Base-by-base conservation (phyloP, 2,113 vertebrate genomes). In the Synodontis membranacea region DNA sequence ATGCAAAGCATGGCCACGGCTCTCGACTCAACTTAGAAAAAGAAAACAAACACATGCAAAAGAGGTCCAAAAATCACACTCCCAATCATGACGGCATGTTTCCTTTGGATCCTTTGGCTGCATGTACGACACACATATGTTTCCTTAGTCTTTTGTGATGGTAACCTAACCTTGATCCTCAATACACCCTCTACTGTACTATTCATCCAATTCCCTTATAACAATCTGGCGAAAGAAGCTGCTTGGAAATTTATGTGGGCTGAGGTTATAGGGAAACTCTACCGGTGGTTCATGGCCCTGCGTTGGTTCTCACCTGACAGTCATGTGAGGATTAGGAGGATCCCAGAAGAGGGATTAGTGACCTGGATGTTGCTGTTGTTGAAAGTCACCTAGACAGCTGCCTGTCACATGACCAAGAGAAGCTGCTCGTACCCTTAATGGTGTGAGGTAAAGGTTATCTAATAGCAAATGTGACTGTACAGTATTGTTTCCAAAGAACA, bases 271-370 rank as follows among this genome's bases (percentile, higher is more conserved):
- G 44, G 79, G 15, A 52, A 78, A 82, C 23, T 82, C 39, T 84
- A 85, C 19, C 34, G 4, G 72, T 72, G 72, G 34, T 85, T 58
- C 48, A 31, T 44, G 46, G 74, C 72, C 66, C 78, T 82, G 68
- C 54, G 34, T 34, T 68, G 58, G 15, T 74, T 42, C 58, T 76
- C 80, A 86, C 68, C 88, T 87, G 79, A 87, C 70, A 75, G 75
- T 78, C 87, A 84, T 88, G 64, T 70, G 80, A 87, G 80, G 83
- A 85, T 84, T 86, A 89, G n/a, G 44, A 70, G 86, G 42, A 50
- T 89, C 23, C 85, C 80, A 87, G 80, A 87, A 86, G 84, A 58
- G 42, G 48, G 88, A 78, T 89, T 89, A 89, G 62, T 87, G 68
- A 64, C 54, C 42, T 42, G 81, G 85, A 85, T 78, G 78, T 70